Percentiles rank a stretch among this genome's conserved stretches.
phyloP scores from a whole-genome alignment of 2,797 vertebrate species.

The Galagoides demidoff region DNA sequence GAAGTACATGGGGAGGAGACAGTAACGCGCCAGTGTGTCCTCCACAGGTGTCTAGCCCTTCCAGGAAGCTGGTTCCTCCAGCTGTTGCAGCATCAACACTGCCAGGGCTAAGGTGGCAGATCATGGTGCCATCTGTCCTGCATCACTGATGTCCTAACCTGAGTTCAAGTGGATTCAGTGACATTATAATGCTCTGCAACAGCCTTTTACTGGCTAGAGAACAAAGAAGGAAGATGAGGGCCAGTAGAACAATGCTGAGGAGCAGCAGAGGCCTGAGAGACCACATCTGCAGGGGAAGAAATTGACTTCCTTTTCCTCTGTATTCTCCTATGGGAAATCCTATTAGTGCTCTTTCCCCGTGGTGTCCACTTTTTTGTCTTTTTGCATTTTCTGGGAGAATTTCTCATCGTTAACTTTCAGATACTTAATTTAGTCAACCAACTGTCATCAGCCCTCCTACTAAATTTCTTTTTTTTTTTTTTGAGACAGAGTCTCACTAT shows the following conservation, averaged over 20 bases:
- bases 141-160: not conserved
- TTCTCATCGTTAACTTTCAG: not conserved
- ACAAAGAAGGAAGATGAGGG: not conserved
- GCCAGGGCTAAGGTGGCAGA: too few species aligned
- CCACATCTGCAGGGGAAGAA: not conserved
- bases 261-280: not conserved
- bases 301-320: not conserved
- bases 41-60: too few species aligned
- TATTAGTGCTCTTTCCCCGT: not conserved
- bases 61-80: too few species aligned
- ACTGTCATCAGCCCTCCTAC: not conserved
- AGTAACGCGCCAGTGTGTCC: too few species aligned
- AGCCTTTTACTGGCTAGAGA: not conserved
- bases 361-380: not conserved
- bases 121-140: too few species aligned
- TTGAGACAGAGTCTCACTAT: too few species aligned
- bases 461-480: not conserved
- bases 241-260: not conserved
- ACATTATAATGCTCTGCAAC: not conserved
- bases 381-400: not conserved
- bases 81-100: too few species aligned
- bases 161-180: not conserved
- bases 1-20: too few species aligned
- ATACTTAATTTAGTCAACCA: not conserved
- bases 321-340: not conserved